Conservation (phyloP, 2,888 invertebrate genomes). For the Fissipunctia ypsillon region DNA sequence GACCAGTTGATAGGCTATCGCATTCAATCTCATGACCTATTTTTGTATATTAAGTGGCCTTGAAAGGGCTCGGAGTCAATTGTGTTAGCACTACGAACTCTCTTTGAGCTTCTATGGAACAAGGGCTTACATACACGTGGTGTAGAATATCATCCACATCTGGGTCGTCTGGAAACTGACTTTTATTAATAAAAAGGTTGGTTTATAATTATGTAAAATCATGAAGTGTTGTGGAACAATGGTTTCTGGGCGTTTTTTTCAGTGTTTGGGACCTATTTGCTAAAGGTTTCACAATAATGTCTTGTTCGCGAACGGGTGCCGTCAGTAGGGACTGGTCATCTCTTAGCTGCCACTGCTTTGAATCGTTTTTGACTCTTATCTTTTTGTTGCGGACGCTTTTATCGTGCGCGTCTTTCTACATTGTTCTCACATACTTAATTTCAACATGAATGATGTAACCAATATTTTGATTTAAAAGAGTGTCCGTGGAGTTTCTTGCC, state of each 20-base stretch:
- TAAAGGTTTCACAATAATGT: neutral
- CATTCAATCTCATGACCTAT: constrained; percentile 56
- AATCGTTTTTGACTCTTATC: too few species aligned
- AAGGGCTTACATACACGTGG: neutral
- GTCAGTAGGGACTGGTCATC: too few species aligned
- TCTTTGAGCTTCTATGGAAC: constrained; percentile 10
- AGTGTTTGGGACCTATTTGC: too few species aligned
- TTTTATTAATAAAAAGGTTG: neutral
- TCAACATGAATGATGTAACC: too few species aligned
- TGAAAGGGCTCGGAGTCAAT: constrained; percentile 62
- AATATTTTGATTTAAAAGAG: too few species aligned
- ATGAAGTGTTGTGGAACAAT: neutral
- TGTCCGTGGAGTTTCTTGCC: too few species aligned
- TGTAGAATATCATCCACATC: too few species aligned
- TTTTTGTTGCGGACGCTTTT: too few species aligned
- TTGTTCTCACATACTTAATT: too few species aligned
- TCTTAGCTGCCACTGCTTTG: too few species aligned
- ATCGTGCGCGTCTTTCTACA: too few species aligned
- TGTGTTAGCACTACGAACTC: constrained; percentile 46
- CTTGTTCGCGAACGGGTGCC: too few species aligned
- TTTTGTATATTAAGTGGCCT: constrained; percentile 58
- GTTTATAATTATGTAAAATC: neutral
- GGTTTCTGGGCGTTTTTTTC: neutral
- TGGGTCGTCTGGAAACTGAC: neutral
- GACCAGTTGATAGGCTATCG: constrained; percentile 50